Base-by-base conservation (phyloP, 2,113 vertebrate genomes). In the Quiscalus mexicanus region DNA sequence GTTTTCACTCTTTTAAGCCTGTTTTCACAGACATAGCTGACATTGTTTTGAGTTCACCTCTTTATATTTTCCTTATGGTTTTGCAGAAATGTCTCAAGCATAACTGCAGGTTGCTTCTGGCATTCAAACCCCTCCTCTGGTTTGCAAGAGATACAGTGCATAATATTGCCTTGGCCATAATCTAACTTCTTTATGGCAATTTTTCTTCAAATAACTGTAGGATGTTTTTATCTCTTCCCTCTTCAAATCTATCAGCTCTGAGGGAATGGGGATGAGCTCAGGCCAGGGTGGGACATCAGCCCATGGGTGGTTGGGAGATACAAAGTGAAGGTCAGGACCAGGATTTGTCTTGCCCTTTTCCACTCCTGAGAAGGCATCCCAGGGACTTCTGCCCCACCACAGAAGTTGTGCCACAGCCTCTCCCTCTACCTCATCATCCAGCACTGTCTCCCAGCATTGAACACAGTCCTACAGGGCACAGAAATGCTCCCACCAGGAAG, bases 301-400 rank as follows among this genome's bases (percentile, higher is more conserved):
- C 45, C 45, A 16, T 1, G 3, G 5, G 7, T 49, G 8, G 7
- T 1, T 56, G 35, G n/a, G 45, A 75, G n/a, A 35, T 7, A 39
- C 0, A 8, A 37, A 50, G 24, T 16, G 18, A 17, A 17, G 20
- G 9, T 37, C 6, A 1, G n/a, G 39, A 45, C 8, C 1, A 6
- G n/a, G 52, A 41, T 64, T 87, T 68, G 8, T 64, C 33, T 41
- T 30, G n/a, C 12, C 19, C 19, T 41, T 86, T 63, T 45, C 33
- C 9, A 21, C 39, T 55, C 81, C 37, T 7, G 12, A n/a, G 60
- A 22, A 58, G 23, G 8, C 15, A 28, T 31, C 56, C 13, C 33
- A 63, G 41, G 67, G 44, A 10, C 17, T 17, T 83, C 58, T 70
- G 49, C 35, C 39, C 79, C 25, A 21, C 13, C 41, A 50, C 50